Conservation (phyloP, 2,888 invertebrate species). For the Cerastoderma edule region DNA sequence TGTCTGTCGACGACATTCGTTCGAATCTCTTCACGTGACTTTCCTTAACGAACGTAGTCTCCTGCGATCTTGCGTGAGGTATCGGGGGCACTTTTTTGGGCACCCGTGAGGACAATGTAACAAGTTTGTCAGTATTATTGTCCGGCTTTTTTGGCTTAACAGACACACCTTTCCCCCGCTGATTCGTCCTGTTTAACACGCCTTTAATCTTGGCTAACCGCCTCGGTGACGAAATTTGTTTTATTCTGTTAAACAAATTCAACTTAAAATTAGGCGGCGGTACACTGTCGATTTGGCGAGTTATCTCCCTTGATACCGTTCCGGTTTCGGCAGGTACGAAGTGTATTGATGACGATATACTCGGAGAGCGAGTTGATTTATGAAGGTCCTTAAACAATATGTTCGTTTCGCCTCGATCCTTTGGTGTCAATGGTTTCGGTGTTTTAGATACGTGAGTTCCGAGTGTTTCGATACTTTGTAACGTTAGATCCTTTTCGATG, state of each 20-base stretch:
- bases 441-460: conserved; percentile 6
- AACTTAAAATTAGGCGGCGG: conserved; percentile 45
- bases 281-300: conserved; percentile 19
- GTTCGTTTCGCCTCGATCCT: conserved; percentile 34
- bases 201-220: conserved; percentile 28
- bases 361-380: too few species aligned
- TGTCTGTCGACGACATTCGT: conserved; percentile 31
- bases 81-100: too few species aligned
- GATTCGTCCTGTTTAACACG: background rate
- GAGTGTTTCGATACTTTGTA: conserved; percentile 15
- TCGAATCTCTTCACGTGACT: conserved; percentile 21
- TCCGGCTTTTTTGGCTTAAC: background rate
- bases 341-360: too few species aligned
- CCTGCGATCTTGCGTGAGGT: background rate
- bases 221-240: conserved; percentile 37
- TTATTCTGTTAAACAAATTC: conserved; percentile 39
- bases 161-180: background rate
- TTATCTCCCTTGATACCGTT: background rate
- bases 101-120: too few species aligned
- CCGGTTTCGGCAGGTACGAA: too few species aligned
- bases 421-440: conserved; percentile 28
- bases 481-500: conserved; percentile 20
- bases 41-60: conserved; percentile 44
- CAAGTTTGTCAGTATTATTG: too few species aligned
- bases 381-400: conserved; percentile 14